Evolutionary conservation across 2,113 vertebrate species (phyloP).

Genomic region (Lanius collurio): DNA sequence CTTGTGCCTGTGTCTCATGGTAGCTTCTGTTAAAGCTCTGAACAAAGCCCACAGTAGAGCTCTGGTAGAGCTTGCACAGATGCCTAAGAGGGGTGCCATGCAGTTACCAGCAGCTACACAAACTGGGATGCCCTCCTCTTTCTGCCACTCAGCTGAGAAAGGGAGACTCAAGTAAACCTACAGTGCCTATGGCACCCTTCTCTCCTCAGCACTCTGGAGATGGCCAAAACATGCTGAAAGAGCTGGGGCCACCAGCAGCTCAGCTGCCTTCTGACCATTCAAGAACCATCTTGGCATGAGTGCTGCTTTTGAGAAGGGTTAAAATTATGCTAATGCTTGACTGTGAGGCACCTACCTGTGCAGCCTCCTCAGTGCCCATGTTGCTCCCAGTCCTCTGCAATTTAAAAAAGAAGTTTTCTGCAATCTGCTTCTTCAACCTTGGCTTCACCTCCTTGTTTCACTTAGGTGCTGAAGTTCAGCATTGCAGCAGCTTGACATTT

Average conservation of each 20-base stretch:
- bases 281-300: background rate
- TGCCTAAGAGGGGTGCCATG: too few relatives aligned
- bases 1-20: background rate
- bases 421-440: background rate
- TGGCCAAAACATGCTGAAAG: background rate
- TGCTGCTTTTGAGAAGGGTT: background rate
- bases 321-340: background rate
- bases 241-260: background rate
- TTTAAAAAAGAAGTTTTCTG: background rate
- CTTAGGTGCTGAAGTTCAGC: background rate
- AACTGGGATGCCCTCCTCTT: background rate
- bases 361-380: background rate
- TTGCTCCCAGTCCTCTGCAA: background rate
- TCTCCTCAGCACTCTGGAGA: background rate
- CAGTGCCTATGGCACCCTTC: background rate
- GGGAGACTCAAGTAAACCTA: background rate
- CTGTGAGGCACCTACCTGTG: background rate
- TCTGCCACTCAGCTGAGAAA: background rate
- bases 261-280: background rate
- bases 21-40: background rate
- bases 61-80: background rate
- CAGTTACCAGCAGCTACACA: background rate
- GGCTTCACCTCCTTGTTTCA: background rate
- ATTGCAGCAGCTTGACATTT: background rate
- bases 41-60: background rate